Evolutionary conservation across 2,888 invertebrate genomes (phyloP).

Genomic region (Nomada fucata): DNA sequence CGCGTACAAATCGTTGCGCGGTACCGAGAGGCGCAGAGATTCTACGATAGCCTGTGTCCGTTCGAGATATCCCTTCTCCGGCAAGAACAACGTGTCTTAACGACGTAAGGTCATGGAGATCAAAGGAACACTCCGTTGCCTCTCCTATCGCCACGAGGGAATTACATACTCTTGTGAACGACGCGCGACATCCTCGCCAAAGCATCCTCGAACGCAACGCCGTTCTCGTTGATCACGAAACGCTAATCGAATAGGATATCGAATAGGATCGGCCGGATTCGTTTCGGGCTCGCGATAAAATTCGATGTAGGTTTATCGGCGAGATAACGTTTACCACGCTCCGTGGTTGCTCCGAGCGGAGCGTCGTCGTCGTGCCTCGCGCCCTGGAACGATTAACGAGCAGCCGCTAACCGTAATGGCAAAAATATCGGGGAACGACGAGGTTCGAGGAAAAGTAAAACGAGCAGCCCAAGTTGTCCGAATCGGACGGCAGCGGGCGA

Average conservation of each 20-base stretch:
- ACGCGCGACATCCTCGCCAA: constrained; percentile 14
- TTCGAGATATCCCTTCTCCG: constrained; percentile 21
- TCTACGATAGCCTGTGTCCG: constrained; percentile 35
- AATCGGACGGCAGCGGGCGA: neutral
- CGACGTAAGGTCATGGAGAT: constrained; percentile 70
- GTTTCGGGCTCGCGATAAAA: constrained; percentile 38
- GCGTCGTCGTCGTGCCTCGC: constrained; percentile 28
- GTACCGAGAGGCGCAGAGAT: constrained; percentile 38
- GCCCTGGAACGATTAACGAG: neutral
- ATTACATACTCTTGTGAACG: constrained; percentile 61
- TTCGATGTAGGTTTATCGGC: constrained; percentile 48
- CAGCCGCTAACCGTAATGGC: neutral
- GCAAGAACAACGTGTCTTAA: constrained; percentile 67
- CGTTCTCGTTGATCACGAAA: neutral
- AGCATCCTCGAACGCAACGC: neutral
- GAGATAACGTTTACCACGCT: constrained; percentile 45
- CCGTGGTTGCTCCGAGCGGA: constrained; percentile 20
- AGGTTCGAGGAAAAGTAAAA: constrained; percentile 10
- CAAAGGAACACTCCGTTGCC: constrained; percentile 71
- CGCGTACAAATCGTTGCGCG: constrained; percentile 24
- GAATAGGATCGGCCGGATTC: constrained; percentile 38
- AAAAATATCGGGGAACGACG: neutral
- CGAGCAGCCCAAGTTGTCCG: neutral
- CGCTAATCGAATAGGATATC: constrained; percentile 15
- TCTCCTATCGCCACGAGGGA: constrained; percentile 67